Percentiles rank a stretch among this genome's conserved stretches.
Conservation (phyloP, 2,113 vertebrate species). For the Antechinus stuartii region DNA sequence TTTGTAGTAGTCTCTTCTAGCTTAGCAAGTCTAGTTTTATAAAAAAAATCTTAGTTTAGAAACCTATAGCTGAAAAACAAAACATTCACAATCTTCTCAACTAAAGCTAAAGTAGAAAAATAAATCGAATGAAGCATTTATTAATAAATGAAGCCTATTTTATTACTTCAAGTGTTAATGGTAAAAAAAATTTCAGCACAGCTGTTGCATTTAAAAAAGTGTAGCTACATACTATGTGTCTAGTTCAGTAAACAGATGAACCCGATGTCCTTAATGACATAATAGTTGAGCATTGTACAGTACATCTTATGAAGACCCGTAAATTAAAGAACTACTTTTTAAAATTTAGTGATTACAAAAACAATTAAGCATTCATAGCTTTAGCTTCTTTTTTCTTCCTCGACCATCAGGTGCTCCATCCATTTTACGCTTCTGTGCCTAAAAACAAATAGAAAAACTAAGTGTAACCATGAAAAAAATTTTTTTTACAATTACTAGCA, state of each 20-base stretch:
- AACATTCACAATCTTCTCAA: slow-evolving; percentile 61
- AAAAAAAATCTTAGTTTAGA: slow-evolving; percentile 56
- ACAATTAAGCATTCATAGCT: slow-evolving; percentile 90
- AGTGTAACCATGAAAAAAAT: neutral
- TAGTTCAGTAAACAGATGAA: slow-evolving; percentile 90
- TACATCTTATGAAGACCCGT: slow-evolving; percentile 94
- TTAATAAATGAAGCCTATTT: slow-evolving; percentile 92
- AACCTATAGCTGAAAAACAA: slow-evolving; percentile 65
- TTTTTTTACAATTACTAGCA: neutral
- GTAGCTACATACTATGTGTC: slow-evolving; percentile 89
- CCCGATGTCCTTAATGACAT: slow-evolving; percentile 88
- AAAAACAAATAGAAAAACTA: slow-evolving; percentile 36
- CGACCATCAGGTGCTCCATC: slow-evolving; percentile 95
- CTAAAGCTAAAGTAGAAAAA: slow-evolving; percentile 75
- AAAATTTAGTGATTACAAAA: slow-evolving; percentile 84
- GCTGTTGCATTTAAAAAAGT: slow-evolving; percentile 93
- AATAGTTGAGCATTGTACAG: slow-evolving; percentile 90
- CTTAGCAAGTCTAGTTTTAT: slow-evolving; percentile 62
- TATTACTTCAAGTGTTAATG: slow-evolving; percentile 94
- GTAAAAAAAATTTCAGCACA: slow-evolving; percentile 94
- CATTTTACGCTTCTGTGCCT: slow-evolving; percentile 97
- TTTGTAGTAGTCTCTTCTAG: slow-evolving; percentile 56
- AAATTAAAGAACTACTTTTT: slow-evolving; percentile 91
- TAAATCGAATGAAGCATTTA: slow-evolving; percentile 78
- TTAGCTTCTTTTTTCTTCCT: slow-evolving; percentile 96